A percentile compares a stretch with the other conserved stretches of the same genome.
These are phyloP conservation scores for Globicephala melas DNA, from an alignment of 2,113 vertebrate genomes.

Conservation along the genomic window DNA sequence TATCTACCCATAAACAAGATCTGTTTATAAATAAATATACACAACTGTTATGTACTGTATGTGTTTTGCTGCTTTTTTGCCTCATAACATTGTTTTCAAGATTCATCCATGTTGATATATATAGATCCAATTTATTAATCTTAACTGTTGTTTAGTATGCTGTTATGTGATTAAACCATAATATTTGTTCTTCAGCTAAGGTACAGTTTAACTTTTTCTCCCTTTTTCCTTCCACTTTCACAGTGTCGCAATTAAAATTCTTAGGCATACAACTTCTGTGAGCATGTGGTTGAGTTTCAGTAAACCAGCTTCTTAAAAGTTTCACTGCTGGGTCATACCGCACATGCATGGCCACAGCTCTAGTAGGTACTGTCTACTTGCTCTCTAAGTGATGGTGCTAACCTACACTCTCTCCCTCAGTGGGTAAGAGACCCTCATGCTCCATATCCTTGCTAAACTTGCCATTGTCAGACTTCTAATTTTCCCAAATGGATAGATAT, in stretches of 20 bases:
- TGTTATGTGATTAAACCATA: not conserved
- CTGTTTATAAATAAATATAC: not conserved
- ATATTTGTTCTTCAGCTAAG: not conserved
- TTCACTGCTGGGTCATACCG: not conserved
- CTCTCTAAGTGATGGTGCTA: not conserved
- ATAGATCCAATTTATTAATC: not conserved
- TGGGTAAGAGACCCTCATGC: not conserved
- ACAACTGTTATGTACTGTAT: not conserved
- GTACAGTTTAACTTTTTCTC: not conserved
- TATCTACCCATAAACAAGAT: not conserved
- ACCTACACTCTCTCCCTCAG: not conserved
- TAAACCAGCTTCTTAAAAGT: not conserved
- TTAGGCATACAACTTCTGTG: not conserved
- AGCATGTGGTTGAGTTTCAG: not conserved
- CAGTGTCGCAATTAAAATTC: not conserved
- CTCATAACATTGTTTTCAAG: not conserved
- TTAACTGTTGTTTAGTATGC: not conserved
- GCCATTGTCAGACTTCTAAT: not conserved
- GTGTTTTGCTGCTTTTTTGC: not conserved
- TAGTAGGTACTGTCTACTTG: not conserved
- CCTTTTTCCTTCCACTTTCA: not conserved
- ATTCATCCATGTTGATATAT: not conserved
- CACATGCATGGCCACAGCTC: not conserved
- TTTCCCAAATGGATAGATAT: not conserved
- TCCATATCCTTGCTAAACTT: not conserved